Base-by-base conservation (phyloP, 2,113 vertebrate genomes). In the Callocephalon fimbriatum region DNA sequence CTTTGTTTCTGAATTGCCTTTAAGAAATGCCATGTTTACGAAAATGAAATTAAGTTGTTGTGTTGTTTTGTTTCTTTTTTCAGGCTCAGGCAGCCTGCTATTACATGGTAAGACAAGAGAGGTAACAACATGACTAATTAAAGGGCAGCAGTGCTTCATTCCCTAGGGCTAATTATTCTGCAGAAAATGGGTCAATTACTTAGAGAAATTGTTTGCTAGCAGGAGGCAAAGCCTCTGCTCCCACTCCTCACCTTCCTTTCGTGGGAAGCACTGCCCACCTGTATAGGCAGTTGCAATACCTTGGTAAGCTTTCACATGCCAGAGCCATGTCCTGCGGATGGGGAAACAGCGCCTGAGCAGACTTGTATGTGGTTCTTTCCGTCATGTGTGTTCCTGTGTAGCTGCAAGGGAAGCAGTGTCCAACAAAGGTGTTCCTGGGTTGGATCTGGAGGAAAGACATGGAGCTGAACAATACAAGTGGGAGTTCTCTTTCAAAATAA, bases 101-200 rank as follows among this genome's bases (percentile, higher is more conserved):
- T 83, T 87, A 59, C 15, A 6, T 51, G 44, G 50, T 83, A 90
- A 84, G 73, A 86, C 48, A 56, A 56, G 73, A 86, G 82, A 89
- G 62, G 58, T 87, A 93, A 74, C 58, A 81, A 61, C 62, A 66
- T 32, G 42, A 80, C 95, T 96, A 96, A 95, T 97, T 97, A 91
- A 93, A 94, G 91, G 73, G 31, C 80, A 87, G 61, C 37, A 79
- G 18, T 51, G n/a, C 51, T 88, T 85, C 47, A 61, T 94, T 94
- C 38, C 88, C 56, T 67, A n/a, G 35, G 51, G 75, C 90, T 91
- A 86, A 92, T 95, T 94, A 93, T 88, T 89, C 76, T 85, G 25
- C 67, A 75, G 91, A 96, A 97, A 96, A 78, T 78, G 66, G 86
- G 94, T 95, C 95, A 95, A 65, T 87, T 85, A 93, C 75, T 76